These are phyloP conservation scores for Microctonus aethiopoides DNA, from an alignment of 2,888 invertebrate species.

Conservation along the genomic window DNA sequence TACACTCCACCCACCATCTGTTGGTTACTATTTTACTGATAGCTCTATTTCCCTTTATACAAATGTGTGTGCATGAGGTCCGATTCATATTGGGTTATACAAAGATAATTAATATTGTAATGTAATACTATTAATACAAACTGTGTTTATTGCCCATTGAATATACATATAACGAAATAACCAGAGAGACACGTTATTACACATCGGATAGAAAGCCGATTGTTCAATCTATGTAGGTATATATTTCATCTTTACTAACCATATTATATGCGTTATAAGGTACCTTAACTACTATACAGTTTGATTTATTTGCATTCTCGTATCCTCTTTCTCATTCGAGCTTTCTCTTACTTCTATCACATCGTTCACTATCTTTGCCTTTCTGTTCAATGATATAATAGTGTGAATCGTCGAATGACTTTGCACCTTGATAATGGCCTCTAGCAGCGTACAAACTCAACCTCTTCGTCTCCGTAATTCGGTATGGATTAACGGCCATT, in stretches of 20 bases:
- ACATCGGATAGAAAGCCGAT: not conserved
- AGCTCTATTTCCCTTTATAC: slow-evolving; percentile 33
- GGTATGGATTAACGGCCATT: slow-evolving; percentile 51
- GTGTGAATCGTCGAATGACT: slow-evolving; percentile 9
- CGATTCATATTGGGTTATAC: slow-evolving; percentile 38
- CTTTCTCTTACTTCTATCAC: not conserved
- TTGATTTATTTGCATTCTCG: slow-evolving; percentile 17
- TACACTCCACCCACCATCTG: slow-evolving; percentile 65
- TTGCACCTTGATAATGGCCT: slow-evolving; percentile 30
- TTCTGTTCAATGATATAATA: slow-evolving; percentile 5
- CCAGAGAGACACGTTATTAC: slow-evolving; percentile 37
- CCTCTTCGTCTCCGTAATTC: slow-evolving; percentile 33
- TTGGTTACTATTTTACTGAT: slow-evolving; percentile 65
- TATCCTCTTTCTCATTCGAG: not conserved
- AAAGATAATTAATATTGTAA: slow-evolving; percentile 25
- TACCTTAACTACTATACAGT: slow-evolving; percentile 8
- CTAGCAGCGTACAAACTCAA: not conserved
- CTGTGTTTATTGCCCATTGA: slow-evolving; percentile 60
- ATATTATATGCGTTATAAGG: not conserved
- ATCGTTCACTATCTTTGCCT: not conserved
- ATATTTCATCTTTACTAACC: not conserved
- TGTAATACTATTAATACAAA: slow-evolving; percentile 59
- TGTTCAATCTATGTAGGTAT: not conserved
- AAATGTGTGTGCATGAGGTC: slow-evolving; percentile 39
- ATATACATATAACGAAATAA: slow-evolving; percentile 51